Percentiles rank a stretch among this genome's conserved stretches.
Conservation (phyloP, 2,888 invertebrate species). For the Adelphocoris suturalis region DNA sequence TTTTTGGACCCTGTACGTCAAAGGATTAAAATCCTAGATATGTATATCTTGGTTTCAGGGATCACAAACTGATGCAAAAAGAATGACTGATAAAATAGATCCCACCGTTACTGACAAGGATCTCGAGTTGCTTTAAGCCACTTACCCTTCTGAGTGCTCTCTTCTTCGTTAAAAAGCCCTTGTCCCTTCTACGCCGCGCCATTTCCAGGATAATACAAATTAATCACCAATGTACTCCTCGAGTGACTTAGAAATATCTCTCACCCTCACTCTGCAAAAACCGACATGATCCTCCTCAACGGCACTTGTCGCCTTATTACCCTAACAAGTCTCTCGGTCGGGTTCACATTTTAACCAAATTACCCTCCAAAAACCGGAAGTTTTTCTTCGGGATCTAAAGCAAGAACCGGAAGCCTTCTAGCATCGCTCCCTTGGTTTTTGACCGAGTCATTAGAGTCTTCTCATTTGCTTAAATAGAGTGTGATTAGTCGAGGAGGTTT, state of each 20-base stretch:
- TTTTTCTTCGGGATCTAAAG: slow-evolving; percentile 42
- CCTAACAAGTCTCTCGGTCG: slow-evolving; percentile 49
- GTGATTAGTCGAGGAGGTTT: slow-evolving; percentile 49
- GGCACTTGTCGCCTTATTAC: slow-evolving; percentile 65
- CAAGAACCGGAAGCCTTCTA: slow-evolving; percentile 54
- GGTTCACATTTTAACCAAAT: slow-evolving; percentile 68
- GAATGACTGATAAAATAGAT: slow-evolving; percentile 6
- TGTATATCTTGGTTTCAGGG: background rate
- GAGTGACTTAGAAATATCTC: slow-evolving; percentile 37
- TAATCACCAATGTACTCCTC: slow-evolving; percentile 50
- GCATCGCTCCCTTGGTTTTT: slow-evolving; percentile 54
- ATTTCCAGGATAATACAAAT: slow-evolving; percentile 39
- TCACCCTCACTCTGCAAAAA: slow-evolving; percentile 31
- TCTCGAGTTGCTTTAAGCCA: slow-evolving; percentile 7
- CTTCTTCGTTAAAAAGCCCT: background rate
- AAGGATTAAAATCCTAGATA: no score
- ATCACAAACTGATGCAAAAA: background rate
- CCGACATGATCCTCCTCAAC: slow-evolving; percentile 34
- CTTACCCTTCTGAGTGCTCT: slow-evolving; percentile 36
- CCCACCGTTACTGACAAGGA: slow-evolving; percentile 8
- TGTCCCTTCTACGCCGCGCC: background rate
- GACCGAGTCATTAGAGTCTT: slow-evolving; percentile 64
- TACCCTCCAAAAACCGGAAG: slow-evolving; percentile 54
- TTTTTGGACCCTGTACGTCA: no score
- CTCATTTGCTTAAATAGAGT: slow-evolving; percentile 67